Base-by-base conservation (phyloP, 2,113 vertebrate species). In the Chaenogobius annularis region DNA sequence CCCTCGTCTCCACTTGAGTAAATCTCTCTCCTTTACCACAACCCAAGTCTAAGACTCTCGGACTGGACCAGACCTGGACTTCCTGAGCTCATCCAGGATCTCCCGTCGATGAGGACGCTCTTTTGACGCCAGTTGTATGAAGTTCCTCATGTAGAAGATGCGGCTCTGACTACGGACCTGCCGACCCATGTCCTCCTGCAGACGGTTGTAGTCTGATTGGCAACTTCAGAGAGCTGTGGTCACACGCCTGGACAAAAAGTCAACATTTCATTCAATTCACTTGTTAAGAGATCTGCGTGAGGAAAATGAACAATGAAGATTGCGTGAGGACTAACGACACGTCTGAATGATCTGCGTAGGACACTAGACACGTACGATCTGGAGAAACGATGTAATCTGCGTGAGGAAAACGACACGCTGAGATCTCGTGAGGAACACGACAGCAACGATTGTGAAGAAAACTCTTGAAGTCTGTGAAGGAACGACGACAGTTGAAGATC, bases 111-210 rank as follows among this genome's bases (percentile, higher is more conserved):
- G 52, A 99, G 93, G 59, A 96, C 93, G 0, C 97, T 99, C 91
- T 99, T 99, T 99, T 99, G 71, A 99, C 92, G n/a, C 98, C 97
- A 99, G 83, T 99, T 99, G 93, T 99, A n/a, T 99, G 82, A 99
- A 99, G 89, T 99, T 99, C 73, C 97, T 95, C 90, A 99, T 93
- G 91, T 96, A 95, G 88, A 98, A 95, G 79, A 99, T 99, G 64
- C 95, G 93, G 87, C 96, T 98, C 73, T 91, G 94, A 80, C 93
- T 98, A 14, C 97, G 94, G 23, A 92, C 95, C 17, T 93, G 94
- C 74, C 97, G 87, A 5, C 98, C 96, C 17, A 94, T n/a, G n/a
- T n/a, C 92, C 81, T 99, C 98, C 83, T 98, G 94, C 63, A 97
- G 94, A 6, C 93, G 89, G 82, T 99, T 99, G 74, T 99, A 99